Conservation (phyloP, 2,113 vertebrate species). For the Probosciger aterrimus region DNA sequence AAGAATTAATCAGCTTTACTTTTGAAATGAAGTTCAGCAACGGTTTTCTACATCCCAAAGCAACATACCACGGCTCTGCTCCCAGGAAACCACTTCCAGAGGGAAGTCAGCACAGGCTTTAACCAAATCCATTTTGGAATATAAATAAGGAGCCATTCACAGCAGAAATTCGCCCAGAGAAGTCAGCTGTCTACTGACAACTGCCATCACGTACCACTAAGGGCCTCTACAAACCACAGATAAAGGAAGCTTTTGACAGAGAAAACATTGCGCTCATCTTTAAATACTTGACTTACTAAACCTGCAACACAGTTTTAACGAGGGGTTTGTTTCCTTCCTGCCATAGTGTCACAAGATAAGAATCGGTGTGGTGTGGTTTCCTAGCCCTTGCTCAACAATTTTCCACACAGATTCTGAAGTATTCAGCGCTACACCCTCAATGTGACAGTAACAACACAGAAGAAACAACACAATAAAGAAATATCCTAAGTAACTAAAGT, state of each 20-base stretch:
- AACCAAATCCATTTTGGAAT: not conserved
- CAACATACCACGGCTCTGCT: not conserved
- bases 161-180: not conserved
- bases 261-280: not conserved
- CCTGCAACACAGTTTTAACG: not conserved
- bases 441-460: not conserved
- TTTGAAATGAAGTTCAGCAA: not conserved
- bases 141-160: slow-evolving; percentile 18
- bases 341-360: not conserved
- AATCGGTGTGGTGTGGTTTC: not conserved
- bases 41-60: not conserved
- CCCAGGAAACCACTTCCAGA: slow-evolving; percentile 5
- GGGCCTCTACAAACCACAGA: not conserved
- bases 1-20: not conserved
- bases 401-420: slow-evolving; percentile 10
- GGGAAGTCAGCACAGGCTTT: not conserved
- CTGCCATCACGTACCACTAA: not conserved
- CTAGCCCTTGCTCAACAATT: not conserved
- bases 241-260: not conserved
- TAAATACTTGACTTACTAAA: not conserved
- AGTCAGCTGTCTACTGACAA: not conserved
- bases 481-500: not conserved
- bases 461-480: not conserved
- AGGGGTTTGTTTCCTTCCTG: slow-evolving; percentile 30
- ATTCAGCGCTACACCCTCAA: not conserved